Evolutionary conservation across 1,140 invertebrate genomes (phyloP).

Genomic region (Zelostemma sp.): DNA sequence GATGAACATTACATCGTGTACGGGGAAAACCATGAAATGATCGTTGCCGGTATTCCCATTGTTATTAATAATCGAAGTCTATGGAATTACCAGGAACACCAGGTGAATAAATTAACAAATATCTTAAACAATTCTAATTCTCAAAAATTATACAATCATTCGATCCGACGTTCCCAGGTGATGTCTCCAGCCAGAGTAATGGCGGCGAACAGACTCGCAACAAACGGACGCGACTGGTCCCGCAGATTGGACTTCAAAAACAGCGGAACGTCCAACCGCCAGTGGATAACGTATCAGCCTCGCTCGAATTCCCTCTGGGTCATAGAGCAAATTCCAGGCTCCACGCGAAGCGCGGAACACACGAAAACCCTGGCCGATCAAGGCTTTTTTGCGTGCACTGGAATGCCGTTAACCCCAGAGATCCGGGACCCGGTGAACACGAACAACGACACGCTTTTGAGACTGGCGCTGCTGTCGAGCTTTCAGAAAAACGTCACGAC

Average conservation of each 20-base stretch:
- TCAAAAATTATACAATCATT: too few relatives aligned
- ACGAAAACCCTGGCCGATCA: conserved; percentile 76
- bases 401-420: conserved; percentile 81
- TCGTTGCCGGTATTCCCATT: conserved; percentile 73
- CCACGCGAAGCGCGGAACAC: conserved; percentile 76
- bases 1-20: conserved; percentile 87
- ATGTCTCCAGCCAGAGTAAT: conserved; percentile 85
- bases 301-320: conserved; percentile 74
- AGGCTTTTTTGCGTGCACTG: conserved; percentile 84
- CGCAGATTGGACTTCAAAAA: conserved; percentile 75
- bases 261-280: conserved; percentile 88
- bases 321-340: conserved; percentile 86
- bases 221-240: conserved; percentile 80
- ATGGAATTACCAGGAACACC: conserved; percentile 50
- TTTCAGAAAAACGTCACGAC: conserved; percentile 68
- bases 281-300: conserved; percentile 89
- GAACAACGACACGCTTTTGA: conserved; percentile 15
- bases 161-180: conserved; percentile 75
- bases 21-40: conserved; percentile 70
- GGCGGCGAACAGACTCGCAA: conserved; percentile 87
- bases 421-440: conserved; percentile 46
- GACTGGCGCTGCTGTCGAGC: conserved; percentile 13
- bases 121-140: not conserved
- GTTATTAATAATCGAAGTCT: conserved; percentile 44
- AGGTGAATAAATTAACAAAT: conserved; percentile 32